These are phyloP conservation scores for Perccottus glenii DNA, from an alignment of 2,113 vertebrate genomes.

Conservation along the genomic window DNA sequence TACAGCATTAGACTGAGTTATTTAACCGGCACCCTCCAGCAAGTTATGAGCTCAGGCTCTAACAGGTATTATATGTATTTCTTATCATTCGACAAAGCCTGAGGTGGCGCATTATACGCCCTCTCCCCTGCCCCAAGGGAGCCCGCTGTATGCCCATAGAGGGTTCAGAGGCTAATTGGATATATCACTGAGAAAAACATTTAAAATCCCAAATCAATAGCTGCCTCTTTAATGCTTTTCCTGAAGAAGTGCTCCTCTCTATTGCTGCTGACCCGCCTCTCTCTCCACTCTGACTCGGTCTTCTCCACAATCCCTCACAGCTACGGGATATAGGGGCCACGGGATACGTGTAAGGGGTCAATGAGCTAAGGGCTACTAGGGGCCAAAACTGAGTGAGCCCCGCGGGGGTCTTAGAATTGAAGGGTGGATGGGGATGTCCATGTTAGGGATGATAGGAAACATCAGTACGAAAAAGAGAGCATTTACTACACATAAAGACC, in stretches of 20 bases:
- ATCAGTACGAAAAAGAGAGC: constrained; percentile 27
- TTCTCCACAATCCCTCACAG: constrained; percentile 64
- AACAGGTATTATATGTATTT: constrained; percentile 66
- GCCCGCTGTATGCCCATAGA: constrained; percentile 66
- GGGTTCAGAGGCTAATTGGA: constrained; percentile 82
- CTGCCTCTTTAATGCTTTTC: constrained; percentile 81
- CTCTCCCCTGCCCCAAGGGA: constrained; percentile 59
- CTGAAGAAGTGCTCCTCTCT: constrained; percentile 74
- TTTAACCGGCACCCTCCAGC: not conserved
- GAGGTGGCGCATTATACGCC: constrained; percentile 52
- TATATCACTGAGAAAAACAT: constrained; percentile 80
- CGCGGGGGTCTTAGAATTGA: constrained; percentile 64
- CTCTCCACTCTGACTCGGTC: constrained; percentile 44
- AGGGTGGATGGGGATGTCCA: constrained; percentile 55
- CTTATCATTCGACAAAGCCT: constrained; percentile 49
- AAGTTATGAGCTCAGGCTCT: constrained; percentile 43
- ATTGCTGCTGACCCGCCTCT: constrained; percentile 54
- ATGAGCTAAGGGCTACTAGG: constrained; percentile 56
- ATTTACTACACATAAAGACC: constrained; percentile 14
- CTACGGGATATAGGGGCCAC: constrained; percentile 55
- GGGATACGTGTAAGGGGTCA: constrained; percentile 63
- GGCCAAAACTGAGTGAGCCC: constrained; percentile 62
- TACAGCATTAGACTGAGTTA: constrained; percentile 5
- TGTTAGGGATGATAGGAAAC: constrained; percentile 51
- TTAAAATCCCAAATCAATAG: constrained; percentile 82